These are phyloP conservation scores for Scolopax rusticola DNA, from an alignment of 2,797 vertebrate genomes.

Conservation along the genomic window DNA sequence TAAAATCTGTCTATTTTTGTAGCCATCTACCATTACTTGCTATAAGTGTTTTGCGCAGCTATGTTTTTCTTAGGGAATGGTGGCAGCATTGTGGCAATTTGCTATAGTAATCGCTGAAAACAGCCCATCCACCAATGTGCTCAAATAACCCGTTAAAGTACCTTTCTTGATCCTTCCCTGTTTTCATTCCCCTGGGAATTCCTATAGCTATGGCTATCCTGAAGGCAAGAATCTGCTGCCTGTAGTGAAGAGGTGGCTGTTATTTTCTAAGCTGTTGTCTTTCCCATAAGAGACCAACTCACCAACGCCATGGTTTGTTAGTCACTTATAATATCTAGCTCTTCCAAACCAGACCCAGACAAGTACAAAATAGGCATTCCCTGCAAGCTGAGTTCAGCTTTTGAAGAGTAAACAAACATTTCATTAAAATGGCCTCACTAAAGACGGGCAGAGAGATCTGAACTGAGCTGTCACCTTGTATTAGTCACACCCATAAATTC, in stretches of 20 bases:
- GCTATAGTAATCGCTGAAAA: slow-evolving; percentile 35
- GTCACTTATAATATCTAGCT: slow-evolving; percentile 59
- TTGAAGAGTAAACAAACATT: slow-evolving; percentile 76
- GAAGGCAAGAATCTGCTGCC: slow-evolving; percentile 68
- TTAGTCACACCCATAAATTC: slow-evolving; percentile 78
- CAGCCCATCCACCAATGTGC: not conserved
- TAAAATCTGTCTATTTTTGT: not conserved
- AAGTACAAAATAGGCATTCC: slow-evolving; percentile 48
- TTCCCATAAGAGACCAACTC: slow-evolving; percentile 61
- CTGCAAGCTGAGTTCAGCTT: slow-evolving; percentile 53
- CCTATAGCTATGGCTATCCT: slow-evolving; percentile 40
- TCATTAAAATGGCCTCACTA: slow-evolving; percentile 75
- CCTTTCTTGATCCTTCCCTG: slow-evolving; percentile 38
- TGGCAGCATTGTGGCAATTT: not conserved
- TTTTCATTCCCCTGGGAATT: slow-evolving; percentile 59
- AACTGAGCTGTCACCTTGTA: slow-evolving; percentile 78
- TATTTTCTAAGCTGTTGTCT: slow-evolving; percentile 62
- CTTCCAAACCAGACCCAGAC: slow-evolving; percentile 56
- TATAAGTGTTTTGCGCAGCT: not conserved
- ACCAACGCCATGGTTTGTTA: slow-evolving; percentile 41
- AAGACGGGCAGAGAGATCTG: slow-evolving; percentile 69
- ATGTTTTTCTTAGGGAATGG: not conserved
- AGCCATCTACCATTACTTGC: not conserved
- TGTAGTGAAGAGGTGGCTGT: slow-evolving; percentile 43
- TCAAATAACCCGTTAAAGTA: slow-evolving; percentile 47